Conservation (phyloP, 2,797 vertebrate species). For the Pangasius larnaudii region DNA sequence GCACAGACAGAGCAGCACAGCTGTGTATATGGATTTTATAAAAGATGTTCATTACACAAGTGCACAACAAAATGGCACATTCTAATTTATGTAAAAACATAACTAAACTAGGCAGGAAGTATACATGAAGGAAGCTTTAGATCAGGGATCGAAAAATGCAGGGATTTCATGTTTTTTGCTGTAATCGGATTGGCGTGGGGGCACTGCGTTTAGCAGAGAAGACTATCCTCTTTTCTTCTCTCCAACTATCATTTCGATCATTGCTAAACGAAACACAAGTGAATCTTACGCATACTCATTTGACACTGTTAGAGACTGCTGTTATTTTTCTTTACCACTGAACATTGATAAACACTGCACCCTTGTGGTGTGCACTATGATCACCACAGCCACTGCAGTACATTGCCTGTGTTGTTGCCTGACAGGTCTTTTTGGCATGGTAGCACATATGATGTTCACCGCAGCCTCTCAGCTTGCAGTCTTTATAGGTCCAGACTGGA, state of each 20-base stretch:
- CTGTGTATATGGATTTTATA: neutral
- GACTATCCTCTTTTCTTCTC: slow-evolving; percentile 42
- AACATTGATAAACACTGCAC: slow-evolving; percentile 29
- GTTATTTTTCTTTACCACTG: neutral
- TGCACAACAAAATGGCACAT: neutral
- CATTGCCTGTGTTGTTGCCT: slow-evolving; percentile 12
- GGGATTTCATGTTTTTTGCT: slow-evolving; percentile 69
- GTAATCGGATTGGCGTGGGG: slow-evolving; percentile 75
- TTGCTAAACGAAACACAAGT: neutral
- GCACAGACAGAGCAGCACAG: neutral
- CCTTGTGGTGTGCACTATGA: slow-evolving; percentile 22
- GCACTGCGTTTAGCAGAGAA: slow-evolving; percentile 68
- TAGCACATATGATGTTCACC: slow-evolving; percentile 86
- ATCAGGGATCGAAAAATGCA: neutral
- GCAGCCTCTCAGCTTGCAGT: slow-evolving; percentile 90
- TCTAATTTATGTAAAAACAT: neutral
- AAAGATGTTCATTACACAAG: neutral
- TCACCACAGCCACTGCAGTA: neutral
- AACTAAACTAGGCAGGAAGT: neutral
- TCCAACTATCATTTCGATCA: slow-evolving; percentile 12
- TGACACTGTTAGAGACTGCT: neutral
- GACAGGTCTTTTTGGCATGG: slow-evolving; percentile 83
- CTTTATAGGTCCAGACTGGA: slow-evolving; percentile 88
- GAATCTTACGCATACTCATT: neutral
- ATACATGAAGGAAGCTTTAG: neutral